These are phyloP conservation scores for Moxostoma hubbsi DNA, from an alignment of 2,797 vertebrate genomes.

Conservation along the genomic window DNA sequence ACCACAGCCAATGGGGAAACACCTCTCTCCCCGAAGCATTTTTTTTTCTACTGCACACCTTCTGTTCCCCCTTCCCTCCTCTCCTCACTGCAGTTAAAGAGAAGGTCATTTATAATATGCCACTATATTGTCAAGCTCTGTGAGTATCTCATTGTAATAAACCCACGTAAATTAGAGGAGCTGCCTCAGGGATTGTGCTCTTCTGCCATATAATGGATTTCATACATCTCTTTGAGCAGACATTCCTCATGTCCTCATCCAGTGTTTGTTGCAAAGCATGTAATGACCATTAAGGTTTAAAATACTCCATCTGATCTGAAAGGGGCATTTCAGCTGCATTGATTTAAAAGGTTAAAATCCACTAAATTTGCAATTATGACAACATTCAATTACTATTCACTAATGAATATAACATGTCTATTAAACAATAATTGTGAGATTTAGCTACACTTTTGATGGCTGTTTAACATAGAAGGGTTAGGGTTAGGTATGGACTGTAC, in stretches of 20 bases:
- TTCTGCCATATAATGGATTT: constrained; percentile 43
- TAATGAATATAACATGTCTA: constrained; percentile 5
- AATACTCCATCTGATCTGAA: constrained; percentile 11
- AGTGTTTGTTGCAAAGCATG: constrained; percentile 39
- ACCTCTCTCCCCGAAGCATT: constrained; percentile 17
- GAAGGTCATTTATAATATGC: constrained; percentile 52
- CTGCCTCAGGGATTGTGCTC: constrained; percentile 42
- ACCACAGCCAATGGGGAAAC: constrained; percentile 47
- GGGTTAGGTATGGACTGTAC: too few species aligned
- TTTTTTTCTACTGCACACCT: background rate
- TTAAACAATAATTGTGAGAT: background rate
- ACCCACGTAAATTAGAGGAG: constrained; percentile 40
- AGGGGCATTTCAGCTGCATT: background rate
- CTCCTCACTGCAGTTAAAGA: constrained; percentile 45
- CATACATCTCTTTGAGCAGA: constrained; percentile 27
- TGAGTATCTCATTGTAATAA: constrained; percentile 50
- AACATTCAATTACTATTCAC: background rate
- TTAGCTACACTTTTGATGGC: too few species aligned
- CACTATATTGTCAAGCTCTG: constrained; percentile 44
- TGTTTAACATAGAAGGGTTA: too few species aligned
- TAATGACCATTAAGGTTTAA: constrained; percentile 42
- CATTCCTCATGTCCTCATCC: constrained; percentile 25
- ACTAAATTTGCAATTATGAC: constrained; percentile 9
- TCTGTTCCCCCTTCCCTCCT: constrained; percentile 18
- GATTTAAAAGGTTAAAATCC: constrained; percentile 46